phyloP scores from a whole-genome alignment of 2,888 invertebrate species.

The Mylabris sibirica region DNA sequence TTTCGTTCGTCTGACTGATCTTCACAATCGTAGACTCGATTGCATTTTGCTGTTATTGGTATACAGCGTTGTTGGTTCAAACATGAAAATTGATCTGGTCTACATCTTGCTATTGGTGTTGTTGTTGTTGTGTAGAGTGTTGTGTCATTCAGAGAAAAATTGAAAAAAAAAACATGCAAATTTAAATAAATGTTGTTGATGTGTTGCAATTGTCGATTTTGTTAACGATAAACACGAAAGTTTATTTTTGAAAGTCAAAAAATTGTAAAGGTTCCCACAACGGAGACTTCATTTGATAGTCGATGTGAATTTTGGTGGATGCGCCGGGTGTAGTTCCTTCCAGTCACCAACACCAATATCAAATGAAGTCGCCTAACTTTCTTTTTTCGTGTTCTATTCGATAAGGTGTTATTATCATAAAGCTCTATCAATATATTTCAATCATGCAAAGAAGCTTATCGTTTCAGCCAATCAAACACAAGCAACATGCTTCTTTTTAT shows the following conservation, averaged over 20 bases:
- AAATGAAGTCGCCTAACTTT: not conserved
- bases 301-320: not conserved
- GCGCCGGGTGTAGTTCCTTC: not conserved
- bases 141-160: not conserved
- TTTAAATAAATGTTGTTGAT: conserved; percentile 28
- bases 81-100: conserved; percentile 69
- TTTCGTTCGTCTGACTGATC: conserved; percentile 71
- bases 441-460: conserved; percentile 24
- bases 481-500: conserved; percentile 12
- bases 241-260: conserved; percentile 1
- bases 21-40: conserved; percentile 75
- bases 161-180: conserved; percentile 30
- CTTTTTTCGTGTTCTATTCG: not conserved
- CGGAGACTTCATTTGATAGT: not conserved
- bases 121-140: conserved; percentile 24
- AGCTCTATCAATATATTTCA: conserved; percentile 3
- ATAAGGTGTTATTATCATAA: conserved; percentile 25
- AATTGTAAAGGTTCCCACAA: not conserved
- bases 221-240: conserved; percentile 22
- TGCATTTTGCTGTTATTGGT: conserved; percentile 72
- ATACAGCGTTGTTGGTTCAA: conserved; percentile 75
- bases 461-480: conserved; percentile 25
- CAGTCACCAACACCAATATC: not conserved
- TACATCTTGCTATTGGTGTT: conserved; percentile 38
- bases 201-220: conserved; percentile 21